Percentiles rank a stretch among this genome's conserved stretches.
Conservation (phyloP, 2,888 invertebrate species). For the Acleris laterana region DNA sequence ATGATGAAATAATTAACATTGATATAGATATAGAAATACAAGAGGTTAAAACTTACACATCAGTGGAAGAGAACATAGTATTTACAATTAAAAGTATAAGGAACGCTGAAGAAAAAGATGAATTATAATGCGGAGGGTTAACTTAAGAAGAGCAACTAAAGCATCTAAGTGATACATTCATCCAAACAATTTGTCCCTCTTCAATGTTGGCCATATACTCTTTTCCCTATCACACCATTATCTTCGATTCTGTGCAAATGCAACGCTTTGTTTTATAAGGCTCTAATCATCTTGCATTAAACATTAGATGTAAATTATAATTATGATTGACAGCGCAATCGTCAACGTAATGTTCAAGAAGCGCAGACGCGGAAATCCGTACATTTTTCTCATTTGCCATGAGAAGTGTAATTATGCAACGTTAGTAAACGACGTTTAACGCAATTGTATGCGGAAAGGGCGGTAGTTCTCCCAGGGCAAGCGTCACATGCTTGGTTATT, state of each 20-base stretch:
- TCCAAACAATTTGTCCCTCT: neutral
- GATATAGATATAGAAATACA: too few species aligned
- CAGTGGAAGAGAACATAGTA: too few species aligned
- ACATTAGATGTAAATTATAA: constrained; percentile 4
- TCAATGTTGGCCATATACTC: too few species aligned
- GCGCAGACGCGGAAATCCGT: constrained; percentile 11
- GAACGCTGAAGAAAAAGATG: too few species aligned
- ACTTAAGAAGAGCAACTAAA: too few species aligned
- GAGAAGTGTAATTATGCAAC: constrained; percentile 22
- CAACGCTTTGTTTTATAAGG: neutral
- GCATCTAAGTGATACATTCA: too few species aligned
- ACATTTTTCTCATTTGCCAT: constrained; percentile 16
- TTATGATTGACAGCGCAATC: constrained; percentile 21
- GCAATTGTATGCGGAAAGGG: constrained; percentile 28
- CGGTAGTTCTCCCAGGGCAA: constrained; percentile 13
- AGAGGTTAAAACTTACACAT: too few species aligned
- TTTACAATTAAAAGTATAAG: too few species aligned
- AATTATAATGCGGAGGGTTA: too few species aligned
- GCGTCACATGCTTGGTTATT: constrained; percentile 9
- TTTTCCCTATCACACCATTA: neutral
- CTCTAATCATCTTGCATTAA: constrained; percentile 3
- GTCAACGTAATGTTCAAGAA: constrained; percentile 18
- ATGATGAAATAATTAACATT: too few species aligned
- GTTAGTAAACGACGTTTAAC: constrained; percentile 11
- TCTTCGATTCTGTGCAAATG: neutral